Evolutionary conservation across 2,113 vertebrate species (phyloP), one percentile per base, ranked within the genome.

Genomic region (Uropsilus gracilis): DNA sequence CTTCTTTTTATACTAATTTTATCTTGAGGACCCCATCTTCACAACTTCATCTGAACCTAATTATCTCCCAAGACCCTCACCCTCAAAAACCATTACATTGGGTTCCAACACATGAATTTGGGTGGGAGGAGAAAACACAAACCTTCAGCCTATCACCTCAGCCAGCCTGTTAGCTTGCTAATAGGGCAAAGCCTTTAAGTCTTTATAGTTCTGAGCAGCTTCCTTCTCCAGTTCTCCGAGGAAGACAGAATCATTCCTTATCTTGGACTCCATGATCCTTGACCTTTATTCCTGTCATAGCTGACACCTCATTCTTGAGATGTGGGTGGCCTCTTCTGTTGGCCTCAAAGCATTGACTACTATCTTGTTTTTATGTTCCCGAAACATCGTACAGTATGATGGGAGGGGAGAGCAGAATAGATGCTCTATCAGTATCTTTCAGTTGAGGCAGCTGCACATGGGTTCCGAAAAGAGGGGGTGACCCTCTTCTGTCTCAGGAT

Each of bases 401-500:
- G 42, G 39, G 44, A 57, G 42, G 39, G 44, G 30, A 8, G 24
- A 34, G 42, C 16, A 4, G 1, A 46, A 22, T 17, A 12, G 42
- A 17, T 11, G 4, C 13, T 78, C 34, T 13, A 16, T 61, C 68
- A 55, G 28, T 44, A 8, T 42, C 22, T 61, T 48, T 59, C 34
- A 11, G 0, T 0, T 37, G 28, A 63, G 20, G n/a, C 7, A 59
- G 59, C 6, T 7, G 18, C 7, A 1, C 6, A 39, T 3, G 32
- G 66, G 14, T 73, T 86, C 48, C 64, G 20, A 77, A 72, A 50
- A 84, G 86, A 53, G 30, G 8, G 32, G 4, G 16, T 12, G 26
- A 26, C 28, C 20, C 20, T 30, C 32, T n/a, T n/a, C 26, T 34
- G 17, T 10, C 9, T 10, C 34, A 22, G 39, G 39, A 5, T 18